Base-by-base conservation (phyloP, 1,140 invertebrate species). In the Lamellibrachia luymesi region DNA sequence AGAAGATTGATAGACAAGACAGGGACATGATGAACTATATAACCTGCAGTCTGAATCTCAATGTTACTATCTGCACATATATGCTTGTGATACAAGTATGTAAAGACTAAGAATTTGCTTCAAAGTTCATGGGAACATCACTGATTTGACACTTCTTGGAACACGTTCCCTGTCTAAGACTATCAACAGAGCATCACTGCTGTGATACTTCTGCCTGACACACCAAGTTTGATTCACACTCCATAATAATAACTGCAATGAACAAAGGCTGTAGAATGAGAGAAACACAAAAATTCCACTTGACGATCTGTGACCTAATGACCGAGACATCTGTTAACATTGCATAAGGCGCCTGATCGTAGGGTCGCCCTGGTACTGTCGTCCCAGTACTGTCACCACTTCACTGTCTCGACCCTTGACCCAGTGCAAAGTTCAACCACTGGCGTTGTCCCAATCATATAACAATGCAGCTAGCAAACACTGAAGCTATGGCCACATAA, bases 391-490 rank as follows among this genome's bases (percentile, higher is more conserved):
- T 92, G 64, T 80, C 64, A 17, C 64, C 7, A 80, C 64, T 93
- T 89, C 7, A n/a, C 38, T 22, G 80, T n/a, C 90, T 51, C 90
- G n/a, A 89, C 92, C 80, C 90, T 89, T 93, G 92, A 50, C 51
- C 90, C 49, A 93, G 90, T 90, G 6, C 50, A 51, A 50, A 51
- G 49, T 89, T 92, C 92, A 56, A 92, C 92, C 17, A 93, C 91
- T 50, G 93, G 92, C 51, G 91, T 92, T 27, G 92, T 89, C 27
- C 90, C 80, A 92, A 90, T 92, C 38, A 64, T 90, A 56, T 50
- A 91, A 93, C 92, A 93, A 92, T 93, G 93, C 91, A 80, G 64
- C 64, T 22, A 80, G 64, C 64, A 17, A 4, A 80, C 64, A 80
- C 64, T 22, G 64, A 80, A 80, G 25, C 64, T 80, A 22, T 17